phyloP scores from a whole-genome alignment of 2,113 vertebrate genomes.

The Orthonyx spaldingii region DNA sequence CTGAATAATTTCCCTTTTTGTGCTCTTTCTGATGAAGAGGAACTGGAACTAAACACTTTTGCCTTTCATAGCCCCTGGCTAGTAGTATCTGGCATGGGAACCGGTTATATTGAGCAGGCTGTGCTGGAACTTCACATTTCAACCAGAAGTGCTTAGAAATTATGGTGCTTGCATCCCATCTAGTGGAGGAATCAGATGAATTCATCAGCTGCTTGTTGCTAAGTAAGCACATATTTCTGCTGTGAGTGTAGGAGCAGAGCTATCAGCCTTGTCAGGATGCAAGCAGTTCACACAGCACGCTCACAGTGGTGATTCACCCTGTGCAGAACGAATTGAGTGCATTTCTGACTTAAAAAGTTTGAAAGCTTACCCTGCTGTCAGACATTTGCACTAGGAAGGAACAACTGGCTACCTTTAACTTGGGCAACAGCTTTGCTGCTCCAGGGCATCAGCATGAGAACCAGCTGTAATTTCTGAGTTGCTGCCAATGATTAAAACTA shows the following conservation, averaged over 20 bases:
- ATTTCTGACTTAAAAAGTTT: neutral
- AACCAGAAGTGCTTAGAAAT: neutral
- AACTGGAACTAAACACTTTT: neutral
- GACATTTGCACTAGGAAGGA: neutral
- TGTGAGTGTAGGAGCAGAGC: neutral
- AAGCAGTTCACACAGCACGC: neutral
- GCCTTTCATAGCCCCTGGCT: neutral
- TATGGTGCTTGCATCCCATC: constrained; percentile 52
- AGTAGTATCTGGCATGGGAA: neutral
- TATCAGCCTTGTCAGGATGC: neutral
- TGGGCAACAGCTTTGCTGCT: constrained; percentile 4
- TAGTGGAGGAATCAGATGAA: constrained; percentile 57
- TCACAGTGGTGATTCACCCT: neutral
- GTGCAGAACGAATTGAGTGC: neutral
- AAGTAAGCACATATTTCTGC: neutral
- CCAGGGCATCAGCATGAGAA: neutral
- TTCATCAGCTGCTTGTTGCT: constrained; percentile 38
- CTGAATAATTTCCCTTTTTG: constrained; percentile 18
- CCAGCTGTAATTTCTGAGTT: neutral
- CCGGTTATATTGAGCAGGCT: neutral
- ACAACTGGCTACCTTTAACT: neutral
- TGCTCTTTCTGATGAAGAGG: neutral
- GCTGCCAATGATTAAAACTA: constrained; percentile 26
- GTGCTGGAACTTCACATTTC: neutral
- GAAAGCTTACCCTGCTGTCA: neutral